A percentile compares a stretch with the other conserved stretches of the same genome.
Evolutionary conservation across 2,113 vertebrate species (phyloP).

Genomic region (Oreochromis spilurus): DNA sequence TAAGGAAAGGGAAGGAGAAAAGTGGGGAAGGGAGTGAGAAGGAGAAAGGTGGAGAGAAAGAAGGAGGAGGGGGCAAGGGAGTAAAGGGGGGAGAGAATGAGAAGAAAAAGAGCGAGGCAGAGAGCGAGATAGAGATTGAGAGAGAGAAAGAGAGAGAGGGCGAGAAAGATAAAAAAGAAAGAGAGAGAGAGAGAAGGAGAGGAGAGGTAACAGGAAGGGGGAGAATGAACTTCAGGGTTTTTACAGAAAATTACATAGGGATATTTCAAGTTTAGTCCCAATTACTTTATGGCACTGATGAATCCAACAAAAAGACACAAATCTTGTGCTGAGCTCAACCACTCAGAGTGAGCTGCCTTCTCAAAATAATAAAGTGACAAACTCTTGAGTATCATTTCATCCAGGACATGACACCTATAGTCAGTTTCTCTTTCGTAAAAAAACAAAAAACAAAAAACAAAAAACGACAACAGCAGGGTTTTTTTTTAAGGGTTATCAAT

Average conservation of each 20-base stretch:
- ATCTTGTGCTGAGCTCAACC: slow-evolving; percentile 70
- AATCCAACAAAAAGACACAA: slow-evolving; percentile 68
- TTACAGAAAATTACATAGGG: slow-evolving; percentile 73
- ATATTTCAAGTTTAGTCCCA: slow-evolving; percentile 72
- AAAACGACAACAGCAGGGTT: rapidly evolving
- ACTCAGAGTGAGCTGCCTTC: slow-evolving; percentile 65
- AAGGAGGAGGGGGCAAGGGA: neutral
- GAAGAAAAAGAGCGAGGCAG: slow-evolving; percentile 9
- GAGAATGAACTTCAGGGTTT: slow-evolving; percentile 75
- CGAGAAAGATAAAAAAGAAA: slow-evolving; percentile 25
- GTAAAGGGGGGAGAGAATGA: slow-evolving; percentile 4
- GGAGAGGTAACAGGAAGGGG: slow-evolving; percentile 73
- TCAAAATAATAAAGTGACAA: slow-evolving; percentile 66
- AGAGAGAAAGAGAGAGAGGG: neutral
- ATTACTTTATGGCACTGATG: slow-evolving; percentile 70
- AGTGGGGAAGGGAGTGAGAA: slow-evolving; percentile 30
- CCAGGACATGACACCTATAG: slow-evolving; percentile 68
- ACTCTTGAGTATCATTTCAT: slow-evolving; percentile 66
- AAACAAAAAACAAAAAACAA: too few relatives aligned
- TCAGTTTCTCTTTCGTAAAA: slow-evolving; percentile 55
- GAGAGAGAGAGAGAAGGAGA: slow-evolving; percentile 36
- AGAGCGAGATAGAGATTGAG: slow-evolving; percentile 22
- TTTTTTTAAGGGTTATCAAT: neutral
- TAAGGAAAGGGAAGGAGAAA: slow-evolving; percentile 4
- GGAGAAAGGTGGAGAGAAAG: slow-evolving; percentile 19